Percentiles rank a stretch among this genome's conserved stretches.
These are phyloP conservation scores for Neelides folsomi DNA, from an alignment of 2,888 invertebrate species.

Conservation along the genomic window DNA sequence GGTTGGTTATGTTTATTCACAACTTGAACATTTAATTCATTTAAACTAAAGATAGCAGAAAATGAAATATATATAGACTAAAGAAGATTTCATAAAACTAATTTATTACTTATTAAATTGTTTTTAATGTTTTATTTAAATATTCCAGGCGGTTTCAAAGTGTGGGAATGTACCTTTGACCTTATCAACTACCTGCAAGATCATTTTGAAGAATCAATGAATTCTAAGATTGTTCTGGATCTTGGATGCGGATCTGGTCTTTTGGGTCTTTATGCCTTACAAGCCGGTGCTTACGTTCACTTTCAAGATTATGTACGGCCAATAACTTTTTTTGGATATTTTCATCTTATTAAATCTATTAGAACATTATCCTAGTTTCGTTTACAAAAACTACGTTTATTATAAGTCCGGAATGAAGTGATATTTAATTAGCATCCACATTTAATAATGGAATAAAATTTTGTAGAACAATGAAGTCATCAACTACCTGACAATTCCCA, in stretches of 20 bases:
- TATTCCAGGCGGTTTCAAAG: constrained; percentile 69
- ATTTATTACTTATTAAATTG: background rate
- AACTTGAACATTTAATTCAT: too few relatives aligned
- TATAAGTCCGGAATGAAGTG: background rate
- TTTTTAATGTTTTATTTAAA: background rate
- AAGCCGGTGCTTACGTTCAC: constrained; percentile 54
- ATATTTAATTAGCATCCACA: background rate
- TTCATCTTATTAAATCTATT: too few relatives aligned
- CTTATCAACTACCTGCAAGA: constrained; percentile 51
- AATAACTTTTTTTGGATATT: background rate
- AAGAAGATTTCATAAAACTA: too few relatives aligned
- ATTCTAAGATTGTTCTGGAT: constrained; percentile 56
- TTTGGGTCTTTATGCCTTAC: constrained; percentile 63
- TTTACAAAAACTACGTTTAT: background rate
- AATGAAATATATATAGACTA: too few relatives aligned
- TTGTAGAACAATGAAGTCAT: constrained; percentile 75
- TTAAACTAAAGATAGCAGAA: too few relatives aligned
- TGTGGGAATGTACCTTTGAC: constrained; percentile 90
- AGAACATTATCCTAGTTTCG: too few relatives aligned
- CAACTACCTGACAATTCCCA: constrained; percentile 64
- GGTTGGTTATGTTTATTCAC: too few relatives aligned
- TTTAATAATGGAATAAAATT: constrained; percentile 11
- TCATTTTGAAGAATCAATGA: constrained; percentile 36
- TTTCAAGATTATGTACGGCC: constrained; percentile 91
- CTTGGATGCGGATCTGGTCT: constrained; percentile 86